Evolutionary conservation across 35 echinoderm and acorn worm genomes (phyloP).

Genomic region (Amphiura filiformis): DNA sequence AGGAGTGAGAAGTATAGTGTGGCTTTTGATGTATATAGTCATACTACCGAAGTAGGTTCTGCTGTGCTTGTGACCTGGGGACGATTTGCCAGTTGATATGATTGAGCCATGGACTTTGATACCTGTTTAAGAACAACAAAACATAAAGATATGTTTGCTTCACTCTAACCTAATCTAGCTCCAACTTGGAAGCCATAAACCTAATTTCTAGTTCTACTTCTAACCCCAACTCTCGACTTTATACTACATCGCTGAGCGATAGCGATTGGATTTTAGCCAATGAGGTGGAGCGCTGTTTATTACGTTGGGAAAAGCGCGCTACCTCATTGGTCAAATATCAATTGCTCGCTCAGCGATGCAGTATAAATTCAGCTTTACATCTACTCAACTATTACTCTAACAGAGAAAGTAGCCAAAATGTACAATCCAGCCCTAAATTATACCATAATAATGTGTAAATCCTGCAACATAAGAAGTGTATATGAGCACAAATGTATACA

Average conservation of each 20-base stretch:
- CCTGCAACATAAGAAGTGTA: too few relatives aligned
- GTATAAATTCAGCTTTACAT: background rate
- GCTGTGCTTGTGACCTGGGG: background rate
- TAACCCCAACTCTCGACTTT: background rate
- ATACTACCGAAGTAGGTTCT: slow-evolving; percentile 26
- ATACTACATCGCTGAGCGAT: too few relatives aligned
- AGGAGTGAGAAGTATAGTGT: background rate
- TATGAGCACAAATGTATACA: too few relatives aligned
- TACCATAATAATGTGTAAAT: too few relatives aligned
- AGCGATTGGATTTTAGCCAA: too few relatives aligned
- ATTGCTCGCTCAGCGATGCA: too few relatives aligned
- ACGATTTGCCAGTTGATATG: background rate
- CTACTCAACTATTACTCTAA: background rate
- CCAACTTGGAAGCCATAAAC: background rate
- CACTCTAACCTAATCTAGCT: background rate
- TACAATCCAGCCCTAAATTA: too few relatives aligned
- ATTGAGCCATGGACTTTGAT: background rate
- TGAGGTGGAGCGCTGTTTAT: too few relatives aligned
- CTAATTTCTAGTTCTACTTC: too few relatives aligned
- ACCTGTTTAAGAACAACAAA: background rate
- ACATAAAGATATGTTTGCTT: background rate
- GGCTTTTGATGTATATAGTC: background rate
- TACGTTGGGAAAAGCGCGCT: too few relatives aligned
- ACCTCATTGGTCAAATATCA: too few relatives aligned
- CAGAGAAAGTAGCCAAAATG: too few relatives aligned